These are phyloP conservation scores for Mimas tiliae DNA, from an alignment of 2,888 invertebrate species.

Conservation along the genomic window DNA sequence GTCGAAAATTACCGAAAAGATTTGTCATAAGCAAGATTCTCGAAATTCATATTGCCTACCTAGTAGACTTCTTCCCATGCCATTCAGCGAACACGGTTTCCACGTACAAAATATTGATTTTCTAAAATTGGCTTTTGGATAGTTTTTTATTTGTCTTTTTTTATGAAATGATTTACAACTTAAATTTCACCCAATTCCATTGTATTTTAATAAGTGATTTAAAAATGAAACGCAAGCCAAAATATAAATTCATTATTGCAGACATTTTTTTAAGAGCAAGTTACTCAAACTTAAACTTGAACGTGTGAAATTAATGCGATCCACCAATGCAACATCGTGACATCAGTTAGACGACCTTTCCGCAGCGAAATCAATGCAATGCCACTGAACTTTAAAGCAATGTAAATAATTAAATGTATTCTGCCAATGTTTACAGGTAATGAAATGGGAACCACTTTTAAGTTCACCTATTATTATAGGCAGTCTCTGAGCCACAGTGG, in stretches of 20 bases:
- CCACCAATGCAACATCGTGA: constrained; percentile 21
- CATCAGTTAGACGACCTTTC: constrained; percentile 26
- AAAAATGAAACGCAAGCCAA: not conserved
- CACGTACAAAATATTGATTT: no score
- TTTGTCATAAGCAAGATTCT: no score
- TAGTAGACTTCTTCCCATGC: no score
- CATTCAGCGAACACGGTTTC: no score
- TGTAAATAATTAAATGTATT: constrained; percentile 28
- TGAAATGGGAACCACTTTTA: constrained; percentile 9
- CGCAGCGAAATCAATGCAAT: constrained; percentile 22
- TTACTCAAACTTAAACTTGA: not conserved
- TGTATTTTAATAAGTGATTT: not conserved
- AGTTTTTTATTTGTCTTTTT: not conserved
- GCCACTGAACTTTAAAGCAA: constrained; percentile 26
- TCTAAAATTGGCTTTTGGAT: no score
- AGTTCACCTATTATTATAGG: not conserved
- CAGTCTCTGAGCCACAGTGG: no score
- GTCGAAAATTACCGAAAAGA: no score
- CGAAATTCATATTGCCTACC: no score
- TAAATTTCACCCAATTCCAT: not conserved
- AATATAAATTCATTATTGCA: not conserved
- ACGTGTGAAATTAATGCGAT: constrained; percentile 23
- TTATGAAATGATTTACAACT: not conserved
- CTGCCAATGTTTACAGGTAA: constrained; percentile 23
- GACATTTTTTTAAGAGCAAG: not conserved